Evolutionary conservation across 2,113 vertebrate species (phyloP), one percentile per base, ranked within the genome.

Genomic region (Lamprotornis superbus): DNA sequence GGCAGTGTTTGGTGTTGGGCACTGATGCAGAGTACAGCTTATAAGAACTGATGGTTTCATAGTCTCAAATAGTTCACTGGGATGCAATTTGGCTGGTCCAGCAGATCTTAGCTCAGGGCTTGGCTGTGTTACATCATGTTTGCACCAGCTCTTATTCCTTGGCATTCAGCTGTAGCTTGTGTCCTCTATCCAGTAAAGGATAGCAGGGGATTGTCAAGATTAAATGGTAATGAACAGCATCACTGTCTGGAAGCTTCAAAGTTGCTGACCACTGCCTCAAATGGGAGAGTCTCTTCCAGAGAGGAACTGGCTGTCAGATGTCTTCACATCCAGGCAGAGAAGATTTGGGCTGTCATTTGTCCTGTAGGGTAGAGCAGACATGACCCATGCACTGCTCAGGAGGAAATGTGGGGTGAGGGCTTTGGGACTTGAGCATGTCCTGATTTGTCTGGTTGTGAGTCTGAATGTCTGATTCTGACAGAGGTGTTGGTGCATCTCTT

Each of bases 61-160:
- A 2, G 2, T 88, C 90, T 90, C 79, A 46, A 23, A 74, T 56
- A 88, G 46, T 55, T 90, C 83, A 42, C 50, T 74, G 67, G 63
- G 25, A 85, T 96, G 33, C 28, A 65, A 70, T 94, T 86, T 96
- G 92, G 88, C 90, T 78, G 50, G 12, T 77, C 78, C 70, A 83
- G 53, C 67, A 65, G 75, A 47, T 7, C 65, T 87, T 95, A 92
- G 95, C 93, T 95, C 78, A 46, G 42, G 31, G 49, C 44, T 71
- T 78, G 2, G 27, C 77, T 68, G 52, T 17, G n/a, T 89, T 94
- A 75, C 87, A 85, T 93, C 61, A 49, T 79, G 49, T 91, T 93
- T 7, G 15, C 68, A 85, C 28, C 78, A 85, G 70, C 22, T 73
- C 57, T 71, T 83, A 37, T 21, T 76, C 76, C 92, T 83, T 94